phyloP scores from a whole-genome alignment of 2,113 vertebrate genomes.

The Cheilinus undulatus region DNA sequence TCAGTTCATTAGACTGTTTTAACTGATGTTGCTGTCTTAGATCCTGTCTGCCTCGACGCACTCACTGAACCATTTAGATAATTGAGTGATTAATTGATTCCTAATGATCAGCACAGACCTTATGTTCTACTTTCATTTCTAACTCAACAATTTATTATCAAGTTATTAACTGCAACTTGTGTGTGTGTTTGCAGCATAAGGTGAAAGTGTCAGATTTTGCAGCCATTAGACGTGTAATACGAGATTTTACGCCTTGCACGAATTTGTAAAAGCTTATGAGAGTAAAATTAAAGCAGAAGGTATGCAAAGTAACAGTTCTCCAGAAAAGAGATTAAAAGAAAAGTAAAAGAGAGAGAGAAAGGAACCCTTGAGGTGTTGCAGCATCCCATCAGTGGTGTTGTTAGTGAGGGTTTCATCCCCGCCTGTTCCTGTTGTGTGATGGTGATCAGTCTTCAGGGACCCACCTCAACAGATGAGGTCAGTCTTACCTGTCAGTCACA shows the following conservation, averaged over 20 bases:
- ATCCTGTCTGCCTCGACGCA: slow-evolving; percentile 69
- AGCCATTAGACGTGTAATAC: slow-evolving; percentile 3
- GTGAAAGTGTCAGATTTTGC: slow-evolving; percentile 20
- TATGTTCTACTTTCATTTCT: slow-evolving; percentile 81
- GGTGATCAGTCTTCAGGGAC: slow-evolving; percentile 80
- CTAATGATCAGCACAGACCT: slow-evolving; percentile 80
- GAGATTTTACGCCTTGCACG: not conserved
- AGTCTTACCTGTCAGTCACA: slow-evolving; percentile 76
- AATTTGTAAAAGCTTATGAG: not conserved
- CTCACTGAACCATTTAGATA: slow-evolving; percentile 73
- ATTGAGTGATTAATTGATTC: slow-evolving; percentile 84
- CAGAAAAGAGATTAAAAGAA: not conserved
- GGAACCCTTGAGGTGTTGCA: slow-evolving; percentile 47
- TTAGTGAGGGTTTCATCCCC: slow-evolving; percentile 68
- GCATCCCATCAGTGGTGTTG: slow-evolving; percentile 52
- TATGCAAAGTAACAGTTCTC: not conserved
- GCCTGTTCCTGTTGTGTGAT: slow-evolving; percentile 71
- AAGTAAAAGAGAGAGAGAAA: slow-evolving; percentile 9
- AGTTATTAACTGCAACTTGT: slow-evolving; percentile 59
- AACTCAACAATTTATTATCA: slow-evolving; percentile 65
- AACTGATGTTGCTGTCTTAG: slow-evolving; percentile 83
- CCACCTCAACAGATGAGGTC: slow-evolving; percentile 74
- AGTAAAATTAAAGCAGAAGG: not conserved
- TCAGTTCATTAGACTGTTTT: slow-evolving; percentile 82
- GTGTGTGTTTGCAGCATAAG: slow-evolving; percentile 18